Conservation (phyloP, 2,797 vertebrate genomes). For the Cetoscarus ocellatus region DNA sequence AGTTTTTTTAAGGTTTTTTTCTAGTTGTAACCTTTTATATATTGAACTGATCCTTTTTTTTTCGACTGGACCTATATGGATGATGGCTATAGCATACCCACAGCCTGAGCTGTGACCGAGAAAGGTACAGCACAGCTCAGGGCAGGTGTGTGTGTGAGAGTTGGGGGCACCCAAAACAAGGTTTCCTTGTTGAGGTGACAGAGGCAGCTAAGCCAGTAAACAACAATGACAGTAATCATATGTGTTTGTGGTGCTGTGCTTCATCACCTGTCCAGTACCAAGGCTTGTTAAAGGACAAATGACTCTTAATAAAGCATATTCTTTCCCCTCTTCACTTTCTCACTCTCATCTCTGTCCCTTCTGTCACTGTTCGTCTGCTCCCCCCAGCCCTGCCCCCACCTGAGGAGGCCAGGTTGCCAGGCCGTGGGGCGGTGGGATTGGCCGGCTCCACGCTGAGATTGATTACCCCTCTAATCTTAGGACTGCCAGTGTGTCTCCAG, state of each 20-base stretch:
- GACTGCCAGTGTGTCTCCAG: slow-evolving; percentile 81
- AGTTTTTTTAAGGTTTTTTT: slow-evolving; percentile 2
- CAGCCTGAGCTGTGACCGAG: slow-evolving; percentile 46
- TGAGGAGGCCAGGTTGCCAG: slow-evolving; percentile 73
- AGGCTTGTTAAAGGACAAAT: slow-evolving; percentile 86
- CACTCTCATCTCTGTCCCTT: slow-evolving; percentile 47
- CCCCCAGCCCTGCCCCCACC: slow-evolving; percentile 68
- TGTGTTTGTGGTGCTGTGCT: slow-evolving; percentile 82
- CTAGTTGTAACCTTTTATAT: neutral
- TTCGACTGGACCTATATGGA: slow-evolving; percentile 23
- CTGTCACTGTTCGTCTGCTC: slow-evolving; percentile 60
- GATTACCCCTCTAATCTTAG: slow-evolving; percentile 83
- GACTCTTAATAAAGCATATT: slow-evolving; percentile 85
- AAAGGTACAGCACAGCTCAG: slow-evolving; percentile 28
- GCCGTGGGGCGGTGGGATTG: slow-evolving; percentile 71
- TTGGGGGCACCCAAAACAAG: slow-evolving; percentile 67
- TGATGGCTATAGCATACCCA: slow-evolving; percentile 26
- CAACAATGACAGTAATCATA: slow-evolving; percentile 84
- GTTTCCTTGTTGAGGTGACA: slow-evolving; percentile 74
- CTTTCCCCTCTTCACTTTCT: slow-evolving; percentile 51
- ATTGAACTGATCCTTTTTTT: neutral
- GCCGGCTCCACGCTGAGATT: slow-evolving; percentile 79
- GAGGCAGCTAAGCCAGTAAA: slow-evolving; percentile 72
- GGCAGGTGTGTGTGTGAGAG: slow-evolving; percentile 19
- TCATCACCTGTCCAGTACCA: slow-evolving; percentile 83